Base-by-base conservation (phyloP, 2,888 invertebrate genomes). In the Dyspetes luteomarginatus region DNA sequence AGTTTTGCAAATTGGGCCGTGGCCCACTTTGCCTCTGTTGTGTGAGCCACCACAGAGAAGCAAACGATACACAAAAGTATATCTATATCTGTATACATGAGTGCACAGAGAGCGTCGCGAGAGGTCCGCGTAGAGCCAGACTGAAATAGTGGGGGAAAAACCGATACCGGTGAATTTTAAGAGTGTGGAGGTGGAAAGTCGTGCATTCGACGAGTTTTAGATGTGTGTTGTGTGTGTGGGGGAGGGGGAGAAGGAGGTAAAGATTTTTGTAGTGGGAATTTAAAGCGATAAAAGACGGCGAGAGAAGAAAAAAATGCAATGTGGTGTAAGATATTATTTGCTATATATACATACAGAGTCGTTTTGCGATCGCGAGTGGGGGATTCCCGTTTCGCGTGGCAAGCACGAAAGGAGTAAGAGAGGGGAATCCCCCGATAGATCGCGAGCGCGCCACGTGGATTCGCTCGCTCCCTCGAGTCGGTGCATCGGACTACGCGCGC, bases 1-100 rank as follows among this genome's bases (percentile, higher is more conserved):
- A 89, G 86, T 87, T 86, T 85, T 87, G 88, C 86, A 89, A 91
- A 91, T 91, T 91, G 89, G 91, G 90, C 90, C 91, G 89, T 91
- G 91, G 91, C 91, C 91, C 91, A 91, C 89, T 90, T 91, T 41
- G 69, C 76, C 77, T 81, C 78, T 83, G 80, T 79, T 30, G 75
- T 78, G 77, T 64, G 74, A 69, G 83, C 87, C 79, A 86, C 82
- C 83, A 82, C 82, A 84, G 82, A 83, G 62, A 69, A 48, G 77
- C 65, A 80, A 77, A 68, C 48, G 56, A 58, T 65, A 64, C 69
- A 82, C 78, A 82, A 48, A 65, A 3, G 15, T 7, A 9, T 26
- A 64, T 15, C 15, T 45, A n/a, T 15, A 22, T 41, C n/a, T 45
- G 36, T 24, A 55, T 24, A 55, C 52, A 4, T 30, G 36, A 7